Conservation (phyloP, 2,113 vertebrate species). For the Vireo altiloquus region DNA sequence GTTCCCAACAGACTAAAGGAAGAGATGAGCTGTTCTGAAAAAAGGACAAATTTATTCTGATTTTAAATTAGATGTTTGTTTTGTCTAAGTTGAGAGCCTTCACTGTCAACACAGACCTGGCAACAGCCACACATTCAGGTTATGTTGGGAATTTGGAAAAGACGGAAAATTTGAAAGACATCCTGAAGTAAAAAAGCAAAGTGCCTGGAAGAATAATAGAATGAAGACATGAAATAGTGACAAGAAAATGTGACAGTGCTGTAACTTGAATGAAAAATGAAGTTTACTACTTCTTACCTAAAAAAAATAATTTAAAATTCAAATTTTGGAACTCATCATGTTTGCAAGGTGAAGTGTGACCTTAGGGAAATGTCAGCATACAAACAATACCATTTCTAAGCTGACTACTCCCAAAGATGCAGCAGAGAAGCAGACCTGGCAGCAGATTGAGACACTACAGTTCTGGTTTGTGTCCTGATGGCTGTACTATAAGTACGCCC, state of each 20-base stretch:
- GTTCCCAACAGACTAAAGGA: not conserved
- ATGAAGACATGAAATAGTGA: not conserved
- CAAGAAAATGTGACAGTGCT: not conserved
- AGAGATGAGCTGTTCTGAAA: not conserved
- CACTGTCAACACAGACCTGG: not conserved
- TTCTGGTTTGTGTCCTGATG: rapidly evolving
- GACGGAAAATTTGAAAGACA: not conserved
- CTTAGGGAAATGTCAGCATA: not conserved
- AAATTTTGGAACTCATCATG: not conserved
- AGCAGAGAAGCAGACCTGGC: not conserved
- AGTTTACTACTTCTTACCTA: not conserved
- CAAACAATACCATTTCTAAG: not conserved
- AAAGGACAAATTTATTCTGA: not conserved
- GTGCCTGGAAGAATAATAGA: not conserved
- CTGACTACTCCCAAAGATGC: not conserved
- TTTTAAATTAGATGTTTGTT: not conserved
- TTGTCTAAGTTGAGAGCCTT: not conserved
- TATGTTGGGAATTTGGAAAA: not conserved
- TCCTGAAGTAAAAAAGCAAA: not conserved
- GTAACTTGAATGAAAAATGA: not conserved
- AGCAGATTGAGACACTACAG: not conserved
- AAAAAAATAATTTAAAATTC: not conserved
- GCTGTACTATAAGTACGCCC: rapidly evolving
- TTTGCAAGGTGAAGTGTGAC: not conserved
- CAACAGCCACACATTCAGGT: not conserved